These are phyloP conservation scores for Macrostomum cliftonense DNA, from an alignment of 2,888 invertebrate species.

Conservation along the genomic window DNA sequence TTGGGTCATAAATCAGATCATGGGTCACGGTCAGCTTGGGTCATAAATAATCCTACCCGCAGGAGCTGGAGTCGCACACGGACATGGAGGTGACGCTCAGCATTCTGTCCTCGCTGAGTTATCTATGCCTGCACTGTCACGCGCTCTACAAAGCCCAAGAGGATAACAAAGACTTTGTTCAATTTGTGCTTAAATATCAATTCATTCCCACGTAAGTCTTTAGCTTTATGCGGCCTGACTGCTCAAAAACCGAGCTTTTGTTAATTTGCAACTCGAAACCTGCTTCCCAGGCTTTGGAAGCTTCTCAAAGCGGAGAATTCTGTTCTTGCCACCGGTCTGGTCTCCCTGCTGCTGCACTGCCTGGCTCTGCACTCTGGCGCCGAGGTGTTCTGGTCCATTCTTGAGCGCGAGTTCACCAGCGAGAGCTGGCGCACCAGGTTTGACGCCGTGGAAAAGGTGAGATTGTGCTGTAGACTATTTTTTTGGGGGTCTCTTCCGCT, in stretches of 20 bases:
- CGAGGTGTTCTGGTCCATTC: slow-evolving; percentile 82
- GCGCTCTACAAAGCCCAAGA: slow-evolving; percentile 65
- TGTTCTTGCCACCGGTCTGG: slow-evolving; percentile 74
- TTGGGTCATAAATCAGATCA: no score
- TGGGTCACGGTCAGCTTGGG: background rate
- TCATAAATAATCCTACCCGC: slow-evolving; percentile 2
- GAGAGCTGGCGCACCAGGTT: slow-evolving; percentile 72
- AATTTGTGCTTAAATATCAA: slow-evolving; percentile 85
- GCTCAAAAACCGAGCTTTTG: no score
- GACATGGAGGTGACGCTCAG: slow-evolving; percentile 83
- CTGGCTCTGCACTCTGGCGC: slow-evolving; percentile 78
- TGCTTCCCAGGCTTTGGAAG: slow-evolving; percentile 59
- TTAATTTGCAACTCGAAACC: no score
- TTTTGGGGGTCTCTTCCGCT: no score
- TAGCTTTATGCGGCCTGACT: no score
- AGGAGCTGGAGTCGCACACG: slow-evolving; percentile 39
- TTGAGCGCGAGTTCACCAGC: slow-evolving; percentile 79
- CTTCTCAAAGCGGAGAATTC: slow-evolving; percentile 74
- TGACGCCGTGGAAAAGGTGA: slow-evolving; percentile 82
- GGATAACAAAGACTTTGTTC: slow-evolving; percentile 72
- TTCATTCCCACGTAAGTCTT: slow-evolving; percentile 65
- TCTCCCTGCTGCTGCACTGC: slow-evolving; percentile 78
- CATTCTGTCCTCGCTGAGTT: slow-evolving; percentile 70
- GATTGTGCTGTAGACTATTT: no score
- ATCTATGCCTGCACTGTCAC: slow-evolving; percentile 75